Evolutionary conservation across 2,888 invertebrate species (phyloP).

Genomic region (Aphodius sticticus): DNA sequence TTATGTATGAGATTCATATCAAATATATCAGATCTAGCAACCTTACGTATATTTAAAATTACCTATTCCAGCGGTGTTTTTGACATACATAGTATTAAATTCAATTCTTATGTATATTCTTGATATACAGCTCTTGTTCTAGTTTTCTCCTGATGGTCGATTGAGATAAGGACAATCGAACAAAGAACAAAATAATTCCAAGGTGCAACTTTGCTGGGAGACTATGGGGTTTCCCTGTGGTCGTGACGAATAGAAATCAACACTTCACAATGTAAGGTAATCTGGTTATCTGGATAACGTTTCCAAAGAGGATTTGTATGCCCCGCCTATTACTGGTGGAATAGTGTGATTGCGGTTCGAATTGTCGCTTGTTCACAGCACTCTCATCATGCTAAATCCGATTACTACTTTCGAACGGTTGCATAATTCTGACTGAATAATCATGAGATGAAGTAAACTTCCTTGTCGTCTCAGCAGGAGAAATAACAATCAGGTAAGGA

Average conservation of each 20-base stretch:
- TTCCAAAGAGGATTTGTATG: neutral
- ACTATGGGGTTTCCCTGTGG: neutral
- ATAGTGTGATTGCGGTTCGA: neutral
- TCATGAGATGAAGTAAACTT: neutral
- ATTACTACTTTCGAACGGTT: neutral
- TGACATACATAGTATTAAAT: neutral
- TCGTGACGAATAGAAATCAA: neutral
- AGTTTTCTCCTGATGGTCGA: neutral
- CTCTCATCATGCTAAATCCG: neutral
- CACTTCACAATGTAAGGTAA: neutral
- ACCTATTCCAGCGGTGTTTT: too few species aligned
- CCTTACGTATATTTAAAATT: too few species aligned
- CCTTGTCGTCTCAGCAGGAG: neutral
- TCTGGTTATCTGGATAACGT: slow-evolving; percentile 4
- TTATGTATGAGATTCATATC: too few species aligned
- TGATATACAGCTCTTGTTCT: neutral
- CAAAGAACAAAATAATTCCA: neutral
- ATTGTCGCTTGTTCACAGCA: neutral
- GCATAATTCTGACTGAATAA: neutral
- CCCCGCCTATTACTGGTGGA: neutral
- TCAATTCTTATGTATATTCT: neutral
- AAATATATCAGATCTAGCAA: too few species aligned
- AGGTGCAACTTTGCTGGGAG: neutral
- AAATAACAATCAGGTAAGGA: neutral
- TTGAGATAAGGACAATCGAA: neutral